Conservation (phyloP, 2,113 vertebrate species). For the Syngnathus typhle region DNA sequence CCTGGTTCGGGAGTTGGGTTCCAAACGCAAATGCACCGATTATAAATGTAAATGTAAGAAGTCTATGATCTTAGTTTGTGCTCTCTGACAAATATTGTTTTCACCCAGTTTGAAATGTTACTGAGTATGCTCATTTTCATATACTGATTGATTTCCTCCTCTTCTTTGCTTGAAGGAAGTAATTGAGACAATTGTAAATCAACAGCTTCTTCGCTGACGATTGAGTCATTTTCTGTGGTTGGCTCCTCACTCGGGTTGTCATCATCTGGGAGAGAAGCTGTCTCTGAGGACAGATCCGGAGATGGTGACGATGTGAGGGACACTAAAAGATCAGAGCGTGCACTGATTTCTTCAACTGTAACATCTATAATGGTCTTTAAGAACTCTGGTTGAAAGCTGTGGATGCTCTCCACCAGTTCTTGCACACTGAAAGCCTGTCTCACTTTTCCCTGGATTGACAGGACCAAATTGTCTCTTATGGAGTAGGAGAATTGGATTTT, state of each 20-base stretch:
- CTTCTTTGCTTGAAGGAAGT: background rate
- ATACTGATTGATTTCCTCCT: background rate
- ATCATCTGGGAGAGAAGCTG: background rate
- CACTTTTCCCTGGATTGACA: background rate
- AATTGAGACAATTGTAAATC: background rate
- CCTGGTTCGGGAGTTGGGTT: background rate
- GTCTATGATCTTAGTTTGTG: background rate
- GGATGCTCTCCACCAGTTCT: background rate
- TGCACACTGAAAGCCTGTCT: background rate
- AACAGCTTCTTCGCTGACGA: background rate
- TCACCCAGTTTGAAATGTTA: background rate
- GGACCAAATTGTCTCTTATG: background rate
- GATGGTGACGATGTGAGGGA: background rate
- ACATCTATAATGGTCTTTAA: slow-evolving; percentile 4
- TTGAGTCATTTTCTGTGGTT: background rate
- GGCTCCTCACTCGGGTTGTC: background rate
- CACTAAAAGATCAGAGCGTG: background rate
- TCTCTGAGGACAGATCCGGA: background rate
- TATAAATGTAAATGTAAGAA: background rate
- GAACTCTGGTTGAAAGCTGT: background rate
- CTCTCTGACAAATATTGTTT: background rate
- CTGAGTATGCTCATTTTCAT: background rate
- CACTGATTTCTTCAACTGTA: background rate
- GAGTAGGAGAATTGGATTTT: slow-evolving; percentile 1
- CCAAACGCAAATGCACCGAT: background rate